A percentile compares a stretch with the other conserved stretches of the same genome.
These are phyloP conservation scores for Panulirus ornatus DNA, from an alignment of 1,140 invertebrate genomes.

Conservation along the genomic window DNA sequence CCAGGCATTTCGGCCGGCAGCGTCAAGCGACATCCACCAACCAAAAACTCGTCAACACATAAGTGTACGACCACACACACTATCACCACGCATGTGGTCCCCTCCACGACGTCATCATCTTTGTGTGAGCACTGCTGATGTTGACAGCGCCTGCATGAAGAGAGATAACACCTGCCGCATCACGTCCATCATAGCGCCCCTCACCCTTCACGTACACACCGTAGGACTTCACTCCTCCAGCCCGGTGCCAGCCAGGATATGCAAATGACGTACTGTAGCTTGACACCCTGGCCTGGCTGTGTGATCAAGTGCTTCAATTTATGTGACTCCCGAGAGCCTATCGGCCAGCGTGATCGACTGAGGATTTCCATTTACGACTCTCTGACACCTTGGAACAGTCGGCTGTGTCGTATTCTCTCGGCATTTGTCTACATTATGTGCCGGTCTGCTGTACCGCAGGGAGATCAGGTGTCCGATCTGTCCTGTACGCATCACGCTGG, in stretches of 20 bases:
- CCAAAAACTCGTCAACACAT: no score
- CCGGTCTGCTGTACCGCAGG: background rate
- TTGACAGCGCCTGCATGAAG: no score
- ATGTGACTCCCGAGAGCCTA: slow-evolving; percentile 28
- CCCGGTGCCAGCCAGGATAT: slow-evolving; percentile 4
- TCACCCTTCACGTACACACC: no score
- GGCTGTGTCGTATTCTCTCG: slow-evolving; percentile 2
- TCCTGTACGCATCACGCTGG: slow-evolving; percentile 18
- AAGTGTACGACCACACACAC: no score
- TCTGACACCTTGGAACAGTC: background rate
- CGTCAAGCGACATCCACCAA: no score
- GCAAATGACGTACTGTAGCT: slow-evolving; percentile 44
- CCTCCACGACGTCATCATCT: no score
- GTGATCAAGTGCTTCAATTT: slow-evolving; percentile 42
- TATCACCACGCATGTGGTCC: no score
- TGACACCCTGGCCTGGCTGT: slow-evolving; percentile 15
- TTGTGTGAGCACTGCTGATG: no score
- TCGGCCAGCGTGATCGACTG: slow-evolving; percentile 1
- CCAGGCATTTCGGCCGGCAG: no score
- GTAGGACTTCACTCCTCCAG: background rate
- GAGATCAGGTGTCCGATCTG: slow-evolving; percentile 30
- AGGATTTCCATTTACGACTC: slow-evolving; percentile 34
- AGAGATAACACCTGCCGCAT: no score
- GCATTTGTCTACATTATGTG: slow-evolving; percentile 30
- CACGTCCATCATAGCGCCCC: no score